Evolutionary conservation across 2,888 invertebrate genomes (phyloP), one percentile per base, ranked within the genome.

Genomic region (Caenorhabditis sp.): DNA sequence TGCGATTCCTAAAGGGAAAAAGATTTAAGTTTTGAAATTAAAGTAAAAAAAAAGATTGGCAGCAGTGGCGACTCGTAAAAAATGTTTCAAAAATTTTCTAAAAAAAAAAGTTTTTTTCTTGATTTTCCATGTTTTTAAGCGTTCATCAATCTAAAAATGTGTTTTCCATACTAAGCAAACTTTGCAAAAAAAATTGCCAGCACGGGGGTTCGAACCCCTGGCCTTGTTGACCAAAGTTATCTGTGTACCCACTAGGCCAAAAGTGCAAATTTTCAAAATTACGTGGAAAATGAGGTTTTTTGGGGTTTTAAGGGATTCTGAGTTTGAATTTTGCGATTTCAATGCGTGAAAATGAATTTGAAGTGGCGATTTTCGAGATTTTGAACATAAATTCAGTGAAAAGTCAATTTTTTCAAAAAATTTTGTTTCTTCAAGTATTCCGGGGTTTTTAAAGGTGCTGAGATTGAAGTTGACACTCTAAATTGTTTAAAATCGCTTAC

Each of bases 401-500:
- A n/a, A n/a, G n/a, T n/a, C n/a, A n/a, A n/a, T n/a, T n/a, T n/a
- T n/a, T n/a, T n/a, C n/a, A n/a, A n/a, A n/a, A n/a, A n/a, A n/a
- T n/a, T n/a, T n/a, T n/a, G n/a, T n/a, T n/a, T n/a, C n/a, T n/a
- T n/a, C n/a, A n/a, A n/a, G n/a, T n/a, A n/a, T n/a, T n/a, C n/a
- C n/a, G n/a, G n/a, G n/a, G n/a, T n/a, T n/a, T n/a, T n/a, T n/a
- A n/a, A n/a, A n/a, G n/a, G n/a, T n/a, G n/a, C n/a, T n/a, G n/a
- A n/a, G n/a, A n/a, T n/a, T n/a, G n/a, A n/a, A n/a, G n/a, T n/a
- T n/a, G n/a, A n/a, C n/a, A n/a, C n/a, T n/a, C n/a, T n/a, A n/a
- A n/a, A n/a, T n/a, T n/a, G n/a, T n/a, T n/a, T n/a, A 6, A n/a
- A 20, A 56, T 40, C 28, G 53, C 74, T 67, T 18, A 76, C 76